Evolutionary conservation across 2,888 invertebrate genomes (phyloP).

Genomic region (Leucophenga maculata): DNA sequence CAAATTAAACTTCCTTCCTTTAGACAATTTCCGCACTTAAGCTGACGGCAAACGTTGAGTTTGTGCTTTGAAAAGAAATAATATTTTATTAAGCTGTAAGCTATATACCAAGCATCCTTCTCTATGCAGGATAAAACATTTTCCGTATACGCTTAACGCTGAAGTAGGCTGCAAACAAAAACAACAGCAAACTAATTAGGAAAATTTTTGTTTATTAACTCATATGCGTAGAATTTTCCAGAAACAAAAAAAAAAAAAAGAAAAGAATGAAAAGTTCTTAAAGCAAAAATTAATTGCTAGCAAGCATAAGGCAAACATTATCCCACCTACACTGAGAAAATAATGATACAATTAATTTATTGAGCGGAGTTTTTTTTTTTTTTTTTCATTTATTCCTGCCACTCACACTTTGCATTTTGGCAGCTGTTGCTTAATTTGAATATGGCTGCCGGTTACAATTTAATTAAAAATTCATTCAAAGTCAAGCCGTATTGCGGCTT

Average conservation of each 20-base stretch:
- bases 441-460: slow-evolving; percentile 18
- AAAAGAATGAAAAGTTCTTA: background rate
- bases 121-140: background rate
- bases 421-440: slow-evolving; percentile 9
- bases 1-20: slow-evolving; percentile 4
- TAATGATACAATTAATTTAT: slow-evolving; percentile 23
- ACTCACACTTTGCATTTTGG: too few relatives aligned
- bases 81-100: slow-evolving; percentile 6
- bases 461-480: slow-evolving; percentile 22
- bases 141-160: background rate
- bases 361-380: slow-evolving; percentile 1
- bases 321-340: background rate
- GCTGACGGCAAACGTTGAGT: background rate
- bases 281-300: background rate
- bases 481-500: background rate
- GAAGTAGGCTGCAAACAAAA: background rate
- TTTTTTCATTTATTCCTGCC: background rate
- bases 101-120: background rate
- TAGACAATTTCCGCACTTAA: slow-evolving; percentile 2
- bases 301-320: background rate
- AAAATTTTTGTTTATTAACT: slow-evolving; percentile 8
- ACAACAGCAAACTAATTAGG: slow-evolving; percentile 13
- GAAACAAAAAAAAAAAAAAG: background rate
- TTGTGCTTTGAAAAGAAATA: background rate
- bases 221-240: background rate